Conservation (phyloP, 2,888 invertebrate species). For the Phytoseiulus persimilis region DNA sequence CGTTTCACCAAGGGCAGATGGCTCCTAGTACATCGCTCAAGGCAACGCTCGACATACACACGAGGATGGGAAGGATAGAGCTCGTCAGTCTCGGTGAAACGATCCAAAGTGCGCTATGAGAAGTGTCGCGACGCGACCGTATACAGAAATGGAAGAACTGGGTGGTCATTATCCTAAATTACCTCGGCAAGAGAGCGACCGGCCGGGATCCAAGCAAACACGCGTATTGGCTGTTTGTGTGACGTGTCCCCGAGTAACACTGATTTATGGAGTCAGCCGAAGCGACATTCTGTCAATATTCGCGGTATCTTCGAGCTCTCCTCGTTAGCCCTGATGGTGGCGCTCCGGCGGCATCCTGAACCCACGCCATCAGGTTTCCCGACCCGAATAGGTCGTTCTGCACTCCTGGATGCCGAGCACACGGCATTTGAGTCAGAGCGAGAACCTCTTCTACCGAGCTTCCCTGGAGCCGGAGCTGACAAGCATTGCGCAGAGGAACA, state of each 20-base stretch:
- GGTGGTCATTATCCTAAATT: neutral
- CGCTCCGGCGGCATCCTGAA: neutral
- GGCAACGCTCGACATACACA: too few relatives aligned
- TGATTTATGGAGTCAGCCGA: neutral
- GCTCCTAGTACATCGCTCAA: too few relatives aligned
- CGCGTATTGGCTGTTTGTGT: neutral
- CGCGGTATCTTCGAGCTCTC: neutral
- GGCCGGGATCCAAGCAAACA: neutral
- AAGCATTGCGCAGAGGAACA: neutral
- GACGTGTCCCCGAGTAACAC: neutral
- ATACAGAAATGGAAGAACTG: neutral
- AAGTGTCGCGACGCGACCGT: neutral
- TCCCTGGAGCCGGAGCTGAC: neutral
- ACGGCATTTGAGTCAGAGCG: too few relatives aligned
- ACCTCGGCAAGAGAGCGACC: neutral
- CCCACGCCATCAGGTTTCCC: neutral
- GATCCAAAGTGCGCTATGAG: neutral
- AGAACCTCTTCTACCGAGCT: neutral
- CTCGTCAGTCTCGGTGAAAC: too few relatives aligned
- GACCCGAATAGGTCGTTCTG: neutral
- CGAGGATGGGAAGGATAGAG: too few relatives aligned
- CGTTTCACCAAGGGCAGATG: too few relatives aligned
- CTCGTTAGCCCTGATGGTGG: neutral
- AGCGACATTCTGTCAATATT: neutral
- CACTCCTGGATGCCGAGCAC: too few relatives aligned